Evolutionary conservation across 2,113 vertebrate genomes (phyloP).

Genomic region (Dendrocopos noguchii): DNA sequence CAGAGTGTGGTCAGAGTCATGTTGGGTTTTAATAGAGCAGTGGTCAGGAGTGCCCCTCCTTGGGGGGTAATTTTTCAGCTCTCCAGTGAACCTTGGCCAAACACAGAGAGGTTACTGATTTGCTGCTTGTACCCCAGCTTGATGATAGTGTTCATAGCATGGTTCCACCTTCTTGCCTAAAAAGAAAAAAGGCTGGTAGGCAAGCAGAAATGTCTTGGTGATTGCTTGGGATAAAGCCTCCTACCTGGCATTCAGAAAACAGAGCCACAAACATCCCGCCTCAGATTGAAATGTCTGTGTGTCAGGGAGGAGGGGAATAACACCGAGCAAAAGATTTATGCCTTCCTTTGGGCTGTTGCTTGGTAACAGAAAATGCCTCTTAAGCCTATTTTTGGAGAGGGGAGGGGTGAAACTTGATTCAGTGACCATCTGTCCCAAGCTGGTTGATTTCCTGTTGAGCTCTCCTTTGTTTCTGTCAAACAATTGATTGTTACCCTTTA

Average conservation of each 20-base stretch:
- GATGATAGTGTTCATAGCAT: neutral
- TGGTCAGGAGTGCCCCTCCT: neutral
- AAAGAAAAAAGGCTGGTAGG: neutral
- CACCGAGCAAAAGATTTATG: constrained; percentile 67
- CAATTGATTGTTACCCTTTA: constrained; percentile 91
- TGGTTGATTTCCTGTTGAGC: constrained; percentile 88
- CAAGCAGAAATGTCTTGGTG: fast-evolving
- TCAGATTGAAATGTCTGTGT: constrained; percentile 42
- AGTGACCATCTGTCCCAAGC: constrained; percentile 92
- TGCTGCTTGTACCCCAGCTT: neutral
- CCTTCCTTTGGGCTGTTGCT: constrained; percentile 72
- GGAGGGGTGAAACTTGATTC: constrained; percentile 85
- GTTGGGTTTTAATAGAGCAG: neutral
- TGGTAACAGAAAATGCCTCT: constrained; percentile 75
- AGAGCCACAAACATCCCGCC: constrained; percentile 10
- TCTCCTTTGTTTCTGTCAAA: constrained; percentile 90
- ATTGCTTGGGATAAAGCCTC: neutral
- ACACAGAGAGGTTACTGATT: neutral
- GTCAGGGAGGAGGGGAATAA: constrained; percentile 19
- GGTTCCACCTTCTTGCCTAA: neutral
- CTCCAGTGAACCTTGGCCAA: neutral
- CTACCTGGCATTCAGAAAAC: neutral
- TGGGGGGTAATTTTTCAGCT: neutral
- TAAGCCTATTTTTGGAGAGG: constrained; percentile 81
- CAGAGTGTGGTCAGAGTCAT: neutral